These are phyloP conservation scores for Asbolus verrucosus DNA, from an alignment of 1,140 invertebrate genomes.

Conservation along the genomic window DNA sequence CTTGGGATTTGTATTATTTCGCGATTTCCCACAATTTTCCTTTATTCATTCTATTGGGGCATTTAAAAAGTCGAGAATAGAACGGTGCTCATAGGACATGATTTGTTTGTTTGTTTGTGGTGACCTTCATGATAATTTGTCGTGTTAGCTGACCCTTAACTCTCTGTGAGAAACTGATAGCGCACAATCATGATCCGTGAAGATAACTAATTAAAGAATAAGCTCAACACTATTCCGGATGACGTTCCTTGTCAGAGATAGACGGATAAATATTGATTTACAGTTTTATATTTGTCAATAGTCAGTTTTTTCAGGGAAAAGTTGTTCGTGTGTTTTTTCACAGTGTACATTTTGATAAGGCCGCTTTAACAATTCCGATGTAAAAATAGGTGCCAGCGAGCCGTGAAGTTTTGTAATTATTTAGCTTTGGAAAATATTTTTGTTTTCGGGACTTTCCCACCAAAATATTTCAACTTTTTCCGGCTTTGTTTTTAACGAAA, in stretches of 20 bases:
- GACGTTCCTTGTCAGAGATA: neutral
- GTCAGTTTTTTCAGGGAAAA: slow-evolving; percentile 6
- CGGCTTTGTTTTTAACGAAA: slow-evolving; percentile 12
- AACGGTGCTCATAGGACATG: neutral
- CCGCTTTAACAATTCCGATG: neutral
- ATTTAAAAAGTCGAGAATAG: slow-evolving; percentile 1
- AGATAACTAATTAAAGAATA: neutral
- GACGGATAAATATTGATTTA: slow-evolving; percentile 1
- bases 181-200: neutral
- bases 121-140: slow-evolving; percentile 24
- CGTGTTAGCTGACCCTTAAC: slow-evolving; percentile 16
- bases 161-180: slow-evolving; percentile 9
- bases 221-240: neutral
- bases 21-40: slow-evolving; percentile 13
- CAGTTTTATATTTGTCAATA: slow-evolving; percentile 14
- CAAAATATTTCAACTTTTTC: neutral
- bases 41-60: neutral
- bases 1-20: neutral
- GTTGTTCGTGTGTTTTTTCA: slow-evolving; percentile 21
- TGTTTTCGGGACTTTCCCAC: neutral
- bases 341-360: slow-evolving; percentile 30
- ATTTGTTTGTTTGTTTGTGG: slow-evolving; percentile 27
- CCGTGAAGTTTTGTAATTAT: slow-evolving; percentile 27
- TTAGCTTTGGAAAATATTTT: slow-evolving; percentile 20
- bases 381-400: neutral